Evolutionary conservation across 2,888 invertebrate species (phyloP).

Genomic region (Marasmarcha lunaedactyla): DNA sequence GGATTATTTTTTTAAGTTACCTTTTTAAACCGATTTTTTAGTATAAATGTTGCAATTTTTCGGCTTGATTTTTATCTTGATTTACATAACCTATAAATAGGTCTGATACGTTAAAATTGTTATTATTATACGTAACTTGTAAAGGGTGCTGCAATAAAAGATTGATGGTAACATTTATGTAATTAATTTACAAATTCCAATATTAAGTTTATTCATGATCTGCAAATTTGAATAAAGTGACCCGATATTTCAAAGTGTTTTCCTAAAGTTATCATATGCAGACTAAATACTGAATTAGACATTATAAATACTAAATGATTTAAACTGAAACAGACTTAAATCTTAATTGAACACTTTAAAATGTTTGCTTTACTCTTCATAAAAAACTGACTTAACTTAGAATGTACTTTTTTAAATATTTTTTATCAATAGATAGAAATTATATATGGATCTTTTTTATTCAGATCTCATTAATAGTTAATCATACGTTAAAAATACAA

Average conservation of each 20-base stretch:
- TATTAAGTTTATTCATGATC: conserved; percentile 5
- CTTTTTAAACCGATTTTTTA: no score
- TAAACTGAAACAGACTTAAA: conserved; percentile 3
- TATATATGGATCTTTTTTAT: conserved; percentile 1
- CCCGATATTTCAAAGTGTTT: no score
- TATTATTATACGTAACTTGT: conserved; percentile 4
- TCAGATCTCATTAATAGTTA: conserved; percentile 1
- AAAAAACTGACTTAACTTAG: conserved; percentile 5
- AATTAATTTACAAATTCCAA: conserved; percentile 4
- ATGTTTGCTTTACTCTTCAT: conserved; percentile 3
- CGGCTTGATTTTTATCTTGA: conserved; percentile 2
- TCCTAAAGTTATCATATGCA: conserved; percentile 4
- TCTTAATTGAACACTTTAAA: conserved; percentile 2
- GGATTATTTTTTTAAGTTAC: no score
- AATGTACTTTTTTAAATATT: conserved; percentile 1
- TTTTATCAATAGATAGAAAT: background rate
- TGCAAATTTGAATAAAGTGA: no score
- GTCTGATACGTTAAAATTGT: conserved; percentile 3
- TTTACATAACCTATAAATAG: conserved; percentile 3
- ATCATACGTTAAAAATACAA: no score
- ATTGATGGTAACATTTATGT: background rate
- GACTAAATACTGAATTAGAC: conserved; percentile 5
- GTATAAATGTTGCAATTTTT: background rate
- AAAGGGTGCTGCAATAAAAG: no score
- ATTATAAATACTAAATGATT: conserved; percentile 3